These are phyloP conservation scores for Piscicola geometra DNA, from an alignment of 2,888 invertebrate genomes.

Conservation along the genomic window DNA sequence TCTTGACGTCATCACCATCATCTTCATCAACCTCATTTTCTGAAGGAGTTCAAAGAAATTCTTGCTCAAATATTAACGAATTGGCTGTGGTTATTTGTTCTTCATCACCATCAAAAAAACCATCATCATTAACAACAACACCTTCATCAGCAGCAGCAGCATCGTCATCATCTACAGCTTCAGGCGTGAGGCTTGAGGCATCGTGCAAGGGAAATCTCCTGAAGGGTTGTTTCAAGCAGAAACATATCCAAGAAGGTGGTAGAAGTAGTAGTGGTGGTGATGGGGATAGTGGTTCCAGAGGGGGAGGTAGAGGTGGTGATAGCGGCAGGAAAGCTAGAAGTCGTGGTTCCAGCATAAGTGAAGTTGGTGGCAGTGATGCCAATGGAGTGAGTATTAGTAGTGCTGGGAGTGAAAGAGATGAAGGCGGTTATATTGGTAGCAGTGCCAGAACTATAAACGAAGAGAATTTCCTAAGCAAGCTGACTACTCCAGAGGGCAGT, in stretches of 20 bases:
- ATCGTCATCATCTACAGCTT: conserved; percentile 7
- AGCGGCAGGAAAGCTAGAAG: background rate
- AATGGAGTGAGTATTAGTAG: too few relatives aligned
- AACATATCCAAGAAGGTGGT: background rate
- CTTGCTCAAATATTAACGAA: background rate
- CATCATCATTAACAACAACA: background rate
- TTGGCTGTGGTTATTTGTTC: background rate
- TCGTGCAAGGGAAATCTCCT: background rate
- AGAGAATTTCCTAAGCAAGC: too few relatives aligned
- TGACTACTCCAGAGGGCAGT: too few relatives aligned
- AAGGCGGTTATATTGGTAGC: background rate
- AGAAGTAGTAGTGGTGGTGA: background rate
- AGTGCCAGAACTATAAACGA: too few relatives aligned
- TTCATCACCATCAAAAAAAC: background rate
- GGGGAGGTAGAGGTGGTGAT: background rate
- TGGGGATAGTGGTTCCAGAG: background rate
- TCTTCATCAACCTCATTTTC: background rate
- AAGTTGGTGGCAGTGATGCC: too few relatives aligned
- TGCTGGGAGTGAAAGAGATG: background rate
- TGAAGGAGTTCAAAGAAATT: background rate
- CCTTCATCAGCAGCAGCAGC: conserved; percentile 5
- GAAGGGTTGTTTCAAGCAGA: background rate
- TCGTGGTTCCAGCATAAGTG: too few relatives aligned
- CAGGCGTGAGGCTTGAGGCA: background rate
- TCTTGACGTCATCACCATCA: background rate